Evolutionary conservation across 2,113 vertebrate genomes (phyloP).

Genomic region (Terrapene triunguis): DNA sequence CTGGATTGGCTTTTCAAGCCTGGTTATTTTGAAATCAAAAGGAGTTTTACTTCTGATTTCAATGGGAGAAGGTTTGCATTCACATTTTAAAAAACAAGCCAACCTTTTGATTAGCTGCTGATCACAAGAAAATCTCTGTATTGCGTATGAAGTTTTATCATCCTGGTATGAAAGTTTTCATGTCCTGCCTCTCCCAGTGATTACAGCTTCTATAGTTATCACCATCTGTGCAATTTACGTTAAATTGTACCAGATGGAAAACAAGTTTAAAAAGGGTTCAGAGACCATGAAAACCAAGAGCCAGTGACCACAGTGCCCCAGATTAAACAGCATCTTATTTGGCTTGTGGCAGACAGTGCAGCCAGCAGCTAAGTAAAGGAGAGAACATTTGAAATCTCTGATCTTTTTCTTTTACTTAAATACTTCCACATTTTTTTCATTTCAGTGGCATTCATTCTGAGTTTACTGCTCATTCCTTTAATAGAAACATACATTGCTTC

Average conservation of each 20-base stretch:
- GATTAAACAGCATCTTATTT: not conserved
- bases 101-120: not conserved
- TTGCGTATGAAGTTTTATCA: not conserved
- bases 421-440: slow-evolving; percentile 3
- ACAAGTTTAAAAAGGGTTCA: not conserved
- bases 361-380: not conserved
- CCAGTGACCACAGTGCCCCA: not conserved
- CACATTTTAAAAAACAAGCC: not conserved
- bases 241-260: not conserved
- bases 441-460: not conserved
- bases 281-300: not conserved
- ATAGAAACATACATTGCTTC: not conserved
- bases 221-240: not conserved
- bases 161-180: not conserved
- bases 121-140: not conserved
- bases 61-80: not conserved
- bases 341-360: not conserved
- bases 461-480: not conserved
- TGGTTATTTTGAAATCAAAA: not conserved
- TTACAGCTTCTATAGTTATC: not conserved
- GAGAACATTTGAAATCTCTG: not conserved
- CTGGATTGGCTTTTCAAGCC: not conserved
- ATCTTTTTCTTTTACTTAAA: not conserved
- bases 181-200: not conserved
- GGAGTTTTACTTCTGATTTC: not conserved